Base-by-base conservation (phyloP, 2,888 invertebrate genomes). In the Lasioglossum oenotherae region DNA sequence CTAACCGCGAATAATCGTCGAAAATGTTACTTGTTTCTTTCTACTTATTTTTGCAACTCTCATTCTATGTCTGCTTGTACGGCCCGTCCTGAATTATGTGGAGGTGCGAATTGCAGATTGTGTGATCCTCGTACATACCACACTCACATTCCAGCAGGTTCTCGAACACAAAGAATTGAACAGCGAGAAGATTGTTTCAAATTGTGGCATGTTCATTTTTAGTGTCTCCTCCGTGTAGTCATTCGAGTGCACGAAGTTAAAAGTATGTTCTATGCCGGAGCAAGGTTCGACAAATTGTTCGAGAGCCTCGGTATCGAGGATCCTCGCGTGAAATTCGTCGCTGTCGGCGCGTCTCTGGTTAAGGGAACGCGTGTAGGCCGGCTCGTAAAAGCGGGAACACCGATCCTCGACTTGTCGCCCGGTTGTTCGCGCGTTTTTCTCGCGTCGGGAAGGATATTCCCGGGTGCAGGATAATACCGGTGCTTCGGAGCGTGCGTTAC, bases 401-500 rank as follows among this genome's bases (percentile, higher is more conserved):
- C 64, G 16, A 49, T 67, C 67, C 53, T 8, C 75, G 38, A 53
- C 76, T 87, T 57, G 79, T 74, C 79, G 67, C 57, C 31, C 35
- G 10, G 46, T 77, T 82, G 71, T 87, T 80, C 38, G 72, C 83
- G 38, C 83, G 75, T 78, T 75, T 86, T 78, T 84, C 81, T 49
- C 64, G 31, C 69, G n/a, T 60, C 12, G 53, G 16, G 23, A 60
- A 78, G 73, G 46, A 73, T 76, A 53, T 27, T 49, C 41, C 69
- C 12, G 57, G 12, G 49, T 38, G 60, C 74, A 31, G 35, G 72
- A 60, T 80, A 82, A 81, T 71, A 46, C 78, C 67, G 41, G 67
- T 71, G 41, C 73, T 74, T 73, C 53, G 77, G 79, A 74, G 78
- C 64, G 85, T 76, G 75, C 87, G 87, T 87, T 84, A 78, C 81